A percentile compares a stretch with the other conserved stretches of the same genome.
Evolutionary conservation across 1,140 invertebrate genomes (phyloP).

Genomic region (Ladona fulva): DNA sequence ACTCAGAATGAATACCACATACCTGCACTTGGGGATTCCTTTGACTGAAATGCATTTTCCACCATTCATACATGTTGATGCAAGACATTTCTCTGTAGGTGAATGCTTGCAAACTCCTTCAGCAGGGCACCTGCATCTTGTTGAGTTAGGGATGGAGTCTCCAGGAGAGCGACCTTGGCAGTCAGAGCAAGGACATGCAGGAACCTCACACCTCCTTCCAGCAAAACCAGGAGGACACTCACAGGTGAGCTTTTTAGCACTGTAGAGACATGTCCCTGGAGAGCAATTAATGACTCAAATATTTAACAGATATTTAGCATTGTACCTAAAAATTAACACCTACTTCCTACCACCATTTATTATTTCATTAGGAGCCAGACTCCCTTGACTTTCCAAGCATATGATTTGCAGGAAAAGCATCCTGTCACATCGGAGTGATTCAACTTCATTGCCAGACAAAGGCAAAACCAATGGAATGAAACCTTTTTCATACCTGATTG

Average conservation of each 20-base stretch:
- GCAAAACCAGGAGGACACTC: constrained; percentile 42
- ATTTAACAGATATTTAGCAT: too few relatives aligned
- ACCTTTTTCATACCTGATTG: too few relatives aligned
- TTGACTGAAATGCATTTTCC: not conserved
- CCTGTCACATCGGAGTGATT: too few relatives aligned
- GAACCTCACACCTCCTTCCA: constrained; percentile 46
- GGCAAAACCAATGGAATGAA: too few relatives aligned
- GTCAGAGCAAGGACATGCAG: not conserved
- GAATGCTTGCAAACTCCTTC: not conserved
- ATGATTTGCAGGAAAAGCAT: too few relatives aligned
- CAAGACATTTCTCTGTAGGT: not conserved
- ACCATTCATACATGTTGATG: not conserved
- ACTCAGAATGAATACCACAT: not conserved
- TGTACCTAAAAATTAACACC: too few relatives aligned
- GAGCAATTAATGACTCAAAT: too few relatives aligned
- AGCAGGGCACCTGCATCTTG: not conserved
- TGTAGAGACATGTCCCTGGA: constrained; percentile 29
- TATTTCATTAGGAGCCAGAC: too few relatives aligned
- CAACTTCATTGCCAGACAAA: too few relatives aligned
- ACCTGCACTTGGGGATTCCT: not conserved
- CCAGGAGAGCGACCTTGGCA: not conserved
- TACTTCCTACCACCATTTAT: too few relatives aligned
- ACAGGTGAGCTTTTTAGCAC: constrained; percentile 33
- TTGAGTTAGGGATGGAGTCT: not conserved
- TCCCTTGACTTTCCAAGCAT: too few relatives aligned